These are phyloP conservation scores for Catamblyrhynchus diadema DNA, from an alignment of 2,797 vertebrate genomes.

Conservation along the genomic window DNA sequence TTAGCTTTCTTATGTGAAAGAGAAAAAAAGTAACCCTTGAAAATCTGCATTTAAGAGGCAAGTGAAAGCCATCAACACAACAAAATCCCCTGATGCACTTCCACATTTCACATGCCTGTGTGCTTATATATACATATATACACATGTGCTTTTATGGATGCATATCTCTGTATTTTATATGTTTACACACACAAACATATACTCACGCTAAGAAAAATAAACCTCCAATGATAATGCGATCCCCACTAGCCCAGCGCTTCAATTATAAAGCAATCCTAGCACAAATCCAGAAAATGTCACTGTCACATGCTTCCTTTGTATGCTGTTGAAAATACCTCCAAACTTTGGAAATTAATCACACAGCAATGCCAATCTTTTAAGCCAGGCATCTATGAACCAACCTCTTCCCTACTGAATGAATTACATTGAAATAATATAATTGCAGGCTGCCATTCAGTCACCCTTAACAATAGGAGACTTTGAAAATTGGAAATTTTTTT, in stretches of 20 bases:
- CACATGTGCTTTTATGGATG: not conserved
- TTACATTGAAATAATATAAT: slow-evolving; percentile 70
- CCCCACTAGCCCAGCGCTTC: slow-evolving; percentile 46
- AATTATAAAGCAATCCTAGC: slow-evolving; percentile 65
- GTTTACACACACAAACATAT: not conserved
- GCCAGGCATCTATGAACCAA: slow-evolving; percentile 62
- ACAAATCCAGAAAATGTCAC: slow-evolving; percentile 67
- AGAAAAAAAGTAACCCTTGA: not conserved
- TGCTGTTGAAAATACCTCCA: slow-evolving; percentile 61
- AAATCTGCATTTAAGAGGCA: not conserved
- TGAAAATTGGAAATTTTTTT: slow-evolving; percentile 63
- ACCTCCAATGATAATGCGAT: not conserved
- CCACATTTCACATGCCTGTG: not conserved
- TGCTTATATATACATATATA: not conserved
- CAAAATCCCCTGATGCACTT: not conserved
- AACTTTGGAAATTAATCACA: slow-evolving; percentile 76
- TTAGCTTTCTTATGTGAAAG: not conserved
- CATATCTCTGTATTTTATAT: not conserved
- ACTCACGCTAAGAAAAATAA: not conserved
- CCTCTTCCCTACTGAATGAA: slow-evolving; percentile 58
- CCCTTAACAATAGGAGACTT: slow-evolving; percentile 71
- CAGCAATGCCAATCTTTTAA: slow-evolving; percentile 72
- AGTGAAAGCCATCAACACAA: not conserved
- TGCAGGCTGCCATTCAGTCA: slow-evolving; percentile 71
- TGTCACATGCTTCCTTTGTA: slow-evolving; percentile 51